These are phyloP conservation scores for Podarcis siculus DNA, from an alignment of 2,797 vertebrate genomes.

Conservation along the genomic window DNA sequence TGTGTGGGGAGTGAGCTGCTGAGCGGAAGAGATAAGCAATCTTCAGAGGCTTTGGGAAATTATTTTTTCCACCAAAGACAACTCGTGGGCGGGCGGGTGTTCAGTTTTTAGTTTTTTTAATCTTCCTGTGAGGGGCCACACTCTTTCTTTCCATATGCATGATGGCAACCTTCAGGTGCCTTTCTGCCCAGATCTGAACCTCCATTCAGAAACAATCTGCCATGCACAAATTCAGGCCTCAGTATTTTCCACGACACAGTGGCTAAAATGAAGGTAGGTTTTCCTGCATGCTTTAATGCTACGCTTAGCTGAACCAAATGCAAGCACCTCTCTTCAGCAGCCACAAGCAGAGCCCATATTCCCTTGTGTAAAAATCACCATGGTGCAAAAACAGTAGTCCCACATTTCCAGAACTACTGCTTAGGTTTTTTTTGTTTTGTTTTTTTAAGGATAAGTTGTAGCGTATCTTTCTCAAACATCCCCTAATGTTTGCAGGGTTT, in stretches of 20 bases:
- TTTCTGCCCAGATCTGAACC: not conserved
- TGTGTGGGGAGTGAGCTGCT: not conserved
- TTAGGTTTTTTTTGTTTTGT: not conserved
- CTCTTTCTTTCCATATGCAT: not conserved
- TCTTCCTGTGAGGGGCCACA: not conserved
- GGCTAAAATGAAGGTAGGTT: not conserved
- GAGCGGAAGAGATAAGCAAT: not conserved
- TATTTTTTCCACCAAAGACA: not conserved
- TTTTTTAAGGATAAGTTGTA: not conserved
- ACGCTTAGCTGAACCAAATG: too few relatives aligned
- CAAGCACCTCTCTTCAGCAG: not conserved
- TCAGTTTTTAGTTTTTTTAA: not conserved
- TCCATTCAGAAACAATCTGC: not conserved
- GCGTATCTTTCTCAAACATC: not conserved
- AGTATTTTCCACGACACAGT: not conserved
- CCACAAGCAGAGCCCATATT: not conserved
- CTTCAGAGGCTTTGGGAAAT: too few relatives aligned
- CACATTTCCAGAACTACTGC: not conserved
- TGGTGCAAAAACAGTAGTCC: not conserved
- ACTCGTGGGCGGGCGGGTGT: not conserved
- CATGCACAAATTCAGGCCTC: not conserved
- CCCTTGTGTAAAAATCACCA: not conserved
- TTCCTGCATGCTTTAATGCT: not conserved
- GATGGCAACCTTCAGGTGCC: not conserved
- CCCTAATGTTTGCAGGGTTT: conserved; percentile 82